These are phyloP conservation scores for Pachypsylla venusta DNA, from an alignment of 1,140 invertebrate genomes.

Conservation along the genomic window DNA sequence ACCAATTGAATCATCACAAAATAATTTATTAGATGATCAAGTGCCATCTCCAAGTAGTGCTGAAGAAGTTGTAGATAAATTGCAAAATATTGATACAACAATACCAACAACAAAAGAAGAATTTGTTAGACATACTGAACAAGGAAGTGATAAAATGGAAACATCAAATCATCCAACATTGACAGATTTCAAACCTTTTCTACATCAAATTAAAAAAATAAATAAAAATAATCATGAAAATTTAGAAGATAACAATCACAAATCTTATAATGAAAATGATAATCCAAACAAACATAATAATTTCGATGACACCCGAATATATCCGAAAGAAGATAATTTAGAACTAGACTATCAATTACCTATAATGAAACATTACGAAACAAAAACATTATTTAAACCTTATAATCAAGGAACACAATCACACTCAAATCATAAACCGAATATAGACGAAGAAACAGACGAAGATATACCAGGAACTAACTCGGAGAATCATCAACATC, in stretches of 20 bases:
- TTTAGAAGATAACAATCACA: background rate
- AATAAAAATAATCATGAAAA: too few species aligned
- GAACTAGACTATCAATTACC: background rate
- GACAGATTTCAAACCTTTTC: too few species aligned
- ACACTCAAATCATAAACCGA: background rate
- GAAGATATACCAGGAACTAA: too few species aligned
- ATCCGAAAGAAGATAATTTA: background rate
- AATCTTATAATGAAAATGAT: background rate
- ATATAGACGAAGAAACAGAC: too few species aligned
- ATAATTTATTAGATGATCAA: background rate
- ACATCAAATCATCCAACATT: background rate
- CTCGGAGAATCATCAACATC: background rate
- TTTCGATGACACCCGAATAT: background rate
- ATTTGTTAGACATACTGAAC: background rate
- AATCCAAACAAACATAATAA: background rate
- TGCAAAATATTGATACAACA: background rate
- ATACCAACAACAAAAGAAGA: conserved; percentile 1
- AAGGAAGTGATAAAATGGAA: background rate
- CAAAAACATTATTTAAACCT: too few species aligned
- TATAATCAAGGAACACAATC: too few species aligned
- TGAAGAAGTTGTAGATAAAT: background rate
- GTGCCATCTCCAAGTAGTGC: conserved; percentile 1
- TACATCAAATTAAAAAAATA: too few species aligned
- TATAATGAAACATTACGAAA: background rate
- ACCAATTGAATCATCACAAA: background rate